phyloP scores from a whole-genome alignment of 2,797 vertebrate species.

The Bucorvus abyssinicus region DNA sequence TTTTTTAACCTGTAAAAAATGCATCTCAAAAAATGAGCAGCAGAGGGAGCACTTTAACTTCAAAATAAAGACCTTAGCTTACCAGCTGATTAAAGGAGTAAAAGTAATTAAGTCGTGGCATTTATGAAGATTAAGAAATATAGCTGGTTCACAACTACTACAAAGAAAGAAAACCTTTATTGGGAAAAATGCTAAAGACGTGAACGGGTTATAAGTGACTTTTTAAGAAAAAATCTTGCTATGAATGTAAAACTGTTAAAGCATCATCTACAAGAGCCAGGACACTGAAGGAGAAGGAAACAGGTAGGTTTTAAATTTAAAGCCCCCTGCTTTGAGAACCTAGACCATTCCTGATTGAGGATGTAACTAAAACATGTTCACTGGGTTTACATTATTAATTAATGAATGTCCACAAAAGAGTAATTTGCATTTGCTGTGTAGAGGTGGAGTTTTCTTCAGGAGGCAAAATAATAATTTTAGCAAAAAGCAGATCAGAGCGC shows the following conservation, averaged over 20 bases:
- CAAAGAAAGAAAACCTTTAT: constrained; percentile 35
- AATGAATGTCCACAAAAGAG: not conserved
- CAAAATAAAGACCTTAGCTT: constrained; percentile 38
- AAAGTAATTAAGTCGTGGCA: constrained; percentile 64
- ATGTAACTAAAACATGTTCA: not conserved
- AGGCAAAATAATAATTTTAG: not conserved
- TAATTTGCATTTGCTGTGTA: not conserved
- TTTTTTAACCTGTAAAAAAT: not conserved
- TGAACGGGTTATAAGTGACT: not conserved
- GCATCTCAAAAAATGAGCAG: constrained; percentile 68
- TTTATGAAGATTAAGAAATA: constrained; percentile 74
- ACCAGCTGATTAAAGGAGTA: constrained; percentile 55
- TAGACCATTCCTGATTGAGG: not conserved
- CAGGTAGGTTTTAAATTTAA: constrained; percentile 16
- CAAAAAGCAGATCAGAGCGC: not conserved
- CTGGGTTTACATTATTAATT: not conserved
- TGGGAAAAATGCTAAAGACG: constrained; percentile 45
- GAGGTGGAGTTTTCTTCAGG: not conserved
- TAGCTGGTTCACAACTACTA: constrained; percentile 51
- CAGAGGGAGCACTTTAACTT: constrained; percentile 87
- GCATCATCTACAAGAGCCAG: not conserved
- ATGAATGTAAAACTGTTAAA: not conserved
- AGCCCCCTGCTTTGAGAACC: not conserved
- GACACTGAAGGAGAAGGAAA: not conserved
- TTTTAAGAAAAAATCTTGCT: not conserved